phyloP scores from a whole-genome alignment of 2,113 vertebrate species.

The Megatriorchis doriae region DNA sequence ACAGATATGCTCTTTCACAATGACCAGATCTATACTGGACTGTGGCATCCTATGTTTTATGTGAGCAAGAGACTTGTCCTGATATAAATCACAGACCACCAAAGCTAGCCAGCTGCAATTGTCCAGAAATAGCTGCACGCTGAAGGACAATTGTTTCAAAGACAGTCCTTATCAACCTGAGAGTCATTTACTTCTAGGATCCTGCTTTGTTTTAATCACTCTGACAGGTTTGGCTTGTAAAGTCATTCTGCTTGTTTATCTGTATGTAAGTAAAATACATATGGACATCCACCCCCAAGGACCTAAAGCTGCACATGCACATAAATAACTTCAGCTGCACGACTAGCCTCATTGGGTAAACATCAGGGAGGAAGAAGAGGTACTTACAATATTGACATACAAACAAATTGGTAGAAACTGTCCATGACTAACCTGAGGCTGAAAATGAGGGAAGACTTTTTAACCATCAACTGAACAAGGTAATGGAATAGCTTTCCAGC shows the following conservation, averaged over 20 bases:
- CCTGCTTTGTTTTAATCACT: conserved; percentile 33
- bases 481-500: neutral
- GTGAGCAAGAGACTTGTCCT: neutral
- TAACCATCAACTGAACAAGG: neutral
- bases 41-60: conserved; percentile 8
- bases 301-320: conserved; percentile 1
- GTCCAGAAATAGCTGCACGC: neutral
- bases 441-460: neutral
- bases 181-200: neutral
- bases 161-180: conserved; percentile 7
- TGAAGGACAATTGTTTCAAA: conserved; percentile 40
- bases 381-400: conserved; percentile 18
- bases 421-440: neutral
- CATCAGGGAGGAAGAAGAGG: conserved; percentile 26
- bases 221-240: conserved; percentile 23
- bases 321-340: neutral
- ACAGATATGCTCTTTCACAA: neutral
- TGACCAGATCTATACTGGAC: neutral
- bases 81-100: neutral
- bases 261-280: neutral
- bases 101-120: neutral
- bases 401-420: neutral
- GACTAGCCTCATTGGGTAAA: neutral
- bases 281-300: neutral
- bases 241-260: conserved; percentile 29